Base-by-base conservation (phyloP, 53 echinoderm and acorn worm genomes). In the Holothuria leucospilota region DNA sequence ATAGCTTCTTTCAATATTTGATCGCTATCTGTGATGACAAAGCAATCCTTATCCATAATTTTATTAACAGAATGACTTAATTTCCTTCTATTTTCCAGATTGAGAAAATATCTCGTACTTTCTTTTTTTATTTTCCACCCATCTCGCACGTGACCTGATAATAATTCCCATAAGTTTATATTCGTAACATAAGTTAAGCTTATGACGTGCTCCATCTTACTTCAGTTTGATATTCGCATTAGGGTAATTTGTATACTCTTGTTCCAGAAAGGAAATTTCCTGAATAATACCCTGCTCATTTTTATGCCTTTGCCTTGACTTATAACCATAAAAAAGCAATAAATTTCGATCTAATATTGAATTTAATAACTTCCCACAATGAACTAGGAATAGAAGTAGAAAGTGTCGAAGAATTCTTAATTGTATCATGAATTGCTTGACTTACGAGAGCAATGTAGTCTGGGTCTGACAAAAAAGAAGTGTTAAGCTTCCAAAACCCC, bases 401-500 rank as follows among this genome's bases (percentile, higher is more conserved):
- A 73, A 38, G 73, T n/a, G 20, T 29, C 46, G 46, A 73, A 46
- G 5, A 41, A 25, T 21, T 13, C 10, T 2, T 20, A 21, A 75
- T 46, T 6, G 77, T 75, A 46, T 81, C 62, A 24, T 30, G 12
- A 53, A 87, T 59, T 81, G 69, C 42, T 25, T 51, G 63, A 7
- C 20, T 24, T 9, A 34, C 34, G 3, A 3, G 34, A 34, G 34
- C 34, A 34, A 34, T 34, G 34, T 34, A 34, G 3, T 34, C 24
- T 75, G 18, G 29, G 71, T 20, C 52, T 21, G 28, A 40, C n/a
- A 87, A 67, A 68, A 49, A 68, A 39, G 46, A 58, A 13, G 68
- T 66, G 67, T 81, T 87, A 13, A 81, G 12, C 51, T 87, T 87
- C 88, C 88, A 87, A 3, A 42, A 52, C 8, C 88, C 87, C 23